Conservation (phyloP, 2,888 invertebrate species). For the Pseudococcus viburni region DNA sequence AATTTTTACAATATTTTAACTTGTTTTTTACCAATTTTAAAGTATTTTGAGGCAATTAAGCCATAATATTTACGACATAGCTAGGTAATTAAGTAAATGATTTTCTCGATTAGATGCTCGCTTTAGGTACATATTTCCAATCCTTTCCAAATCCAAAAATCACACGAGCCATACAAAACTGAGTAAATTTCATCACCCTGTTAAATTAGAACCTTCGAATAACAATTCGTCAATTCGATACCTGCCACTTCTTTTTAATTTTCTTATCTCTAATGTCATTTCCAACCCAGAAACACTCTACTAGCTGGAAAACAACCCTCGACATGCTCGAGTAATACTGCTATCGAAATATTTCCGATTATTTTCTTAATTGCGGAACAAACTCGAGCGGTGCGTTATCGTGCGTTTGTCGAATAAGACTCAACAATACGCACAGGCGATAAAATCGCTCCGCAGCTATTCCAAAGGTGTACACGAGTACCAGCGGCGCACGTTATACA, state of each 20-base stretch:
- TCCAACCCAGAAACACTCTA: not conserved
- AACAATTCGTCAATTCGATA: not conserved
- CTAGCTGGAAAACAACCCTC: not conserved
- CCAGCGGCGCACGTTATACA: not conserved
- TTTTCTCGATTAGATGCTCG: no score
- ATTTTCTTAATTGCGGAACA: conserved; percentile 32
- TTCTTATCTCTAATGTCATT: conserved; percentile 3
- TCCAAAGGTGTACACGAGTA: not conserved
- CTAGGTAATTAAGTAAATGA: no score
- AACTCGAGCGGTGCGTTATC: conserved; percentile 32
- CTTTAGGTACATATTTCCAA: not conserved
- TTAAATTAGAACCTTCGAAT: not conserved
- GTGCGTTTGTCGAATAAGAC: conserved; percentile 11
- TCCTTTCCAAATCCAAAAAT: not conserved
- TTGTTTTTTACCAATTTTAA: no score
- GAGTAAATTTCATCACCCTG: not conserved
- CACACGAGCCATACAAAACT: no score
- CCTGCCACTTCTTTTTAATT: conserved; percentile 17
- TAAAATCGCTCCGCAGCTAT: conserved; percentile 14
- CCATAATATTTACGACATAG: no score
- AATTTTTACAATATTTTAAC: no score
- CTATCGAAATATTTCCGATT: conserved; percentile 19
- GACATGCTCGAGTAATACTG: not conserved
- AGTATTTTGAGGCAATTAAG: no score
- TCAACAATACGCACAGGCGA: not conserved